Percentiles rank a stretch among this genome's conserved stretches.
Conservation (phyloP, 53 echinoderm and acorn worm genomes). For the Hippasteria phrygiana region DNA sequence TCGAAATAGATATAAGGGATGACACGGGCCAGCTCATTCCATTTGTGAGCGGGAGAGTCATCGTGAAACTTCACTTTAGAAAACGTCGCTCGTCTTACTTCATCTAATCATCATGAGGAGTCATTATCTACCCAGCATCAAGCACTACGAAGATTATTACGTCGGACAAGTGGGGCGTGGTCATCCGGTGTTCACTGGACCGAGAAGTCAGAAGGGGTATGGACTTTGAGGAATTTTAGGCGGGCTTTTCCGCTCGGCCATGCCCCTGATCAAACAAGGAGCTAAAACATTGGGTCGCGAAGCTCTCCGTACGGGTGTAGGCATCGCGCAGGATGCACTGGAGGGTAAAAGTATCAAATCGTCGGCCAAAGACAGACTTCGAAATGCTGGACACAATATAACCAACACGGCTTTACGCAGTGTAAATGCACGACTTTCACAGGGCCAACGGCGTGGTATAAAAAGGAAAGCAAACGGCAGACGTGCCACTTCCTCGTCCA, state of each 20-base stretch:
- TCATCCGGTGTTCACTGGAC: conserved; percentile 58
- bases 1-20: conserved; percentile 59
- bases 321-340: conserved; percentile 60
- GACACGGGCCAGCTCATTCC: conserved; percentile 66
- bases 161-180: conserved; percentile 24
- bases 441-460: conserved; percentile 7
- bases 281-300: conserved; percentile 46
- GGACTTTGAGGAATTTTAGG: conserved; percentile 55
- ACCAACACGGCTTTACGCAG: not conserved
- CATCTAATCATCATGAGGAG: conserved; percentile 5
- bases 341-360: conserved; percentile 54
- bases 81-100: conserved; percentile 53
- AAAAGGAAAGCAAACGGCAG: conserved; percentile 61
- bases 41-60: conserved; percentile 76
- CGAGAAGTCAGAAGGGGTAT: conserved; percentile 30
- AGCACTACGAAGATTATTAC: conserved; percentile 50
- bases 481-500: not conserved
- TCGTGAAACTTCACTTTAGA: conserved; percentile 82
- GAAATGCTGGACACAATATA: conserved; percentile 48
- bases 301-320: conserved; percentile 63
- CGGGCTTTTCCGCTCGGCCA: conserved; percentile 43
- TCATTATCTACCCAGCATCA: not conserved
- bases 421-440: not conserved
- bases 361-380: conserved; percentile 16
- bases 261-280: conserved; percentile 62